phyloP scores from a whole-genome alignment of 1,140 invertebrate genomes.

The Leptinotarsa undecemlineata region DNA sequence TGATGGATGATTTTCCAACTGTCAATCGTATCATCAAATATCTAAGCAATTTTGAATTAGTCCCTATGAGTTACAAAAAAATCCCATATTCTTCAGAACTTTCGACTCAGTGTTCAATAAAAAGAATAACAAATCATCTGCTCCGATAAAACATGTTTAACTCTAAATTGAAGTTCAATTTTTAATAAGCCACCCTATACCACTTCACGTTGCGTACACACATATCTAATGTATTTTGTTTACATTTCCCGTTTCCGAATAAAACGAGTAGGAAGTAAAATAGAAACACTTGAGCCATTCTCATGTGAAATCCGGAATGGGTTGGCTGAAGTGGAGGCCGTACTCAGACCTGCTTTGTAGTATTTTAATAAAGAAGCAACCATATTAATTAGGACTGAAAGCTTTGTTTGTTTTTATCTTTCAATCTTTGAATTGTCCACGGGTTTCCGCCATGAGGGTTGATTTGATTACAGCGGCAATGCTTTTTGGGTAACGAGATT shows the following conservation, averaged over 20 bases:
- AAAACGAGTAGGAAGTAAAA: constrained; percentile 13
- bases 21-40: too few species aligned
- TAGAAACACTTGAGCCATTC: constrained; percentile 22
- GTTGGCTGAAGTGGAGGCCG: constrained; percentile 14
- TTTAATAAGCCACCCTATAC: not conserved
- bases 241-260: constrained; percentile 15
- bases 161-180: too few species aligned
- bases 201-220: constrained; percentile 9
- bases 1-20: too few species aligned
- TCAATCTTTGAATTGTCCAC: constrained; percentile 23
- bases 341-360: constrained; percentile 13
- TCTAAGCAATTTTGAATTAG: too few species aligned
- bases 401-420: constrained; percentile 24
- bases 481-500: constrained; percentile 3
- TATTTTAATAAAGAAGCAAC: constrained; percentile 26
- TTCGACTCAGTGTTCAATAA: too few species aligned
- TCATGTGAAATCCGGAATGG: constrained; percentile 10
- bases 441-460: constrained; percentile 23
- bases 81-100: too few species aligned
- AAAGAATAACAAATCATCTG: too few species aligned
- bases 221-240: constrained; percentile 9
- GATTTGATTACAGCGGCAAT: constrained; percentile 18
- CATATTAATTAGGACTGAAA: constrained; percentile 17
- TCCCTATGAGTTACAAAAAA: too few species aligned
- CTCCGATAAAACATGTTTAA: too few species aligned